These are phyloP conservation scores for Esox niger DNA, from an alignment of 2,113 vertebrate species.

Conservation along the genomic window DNA sequence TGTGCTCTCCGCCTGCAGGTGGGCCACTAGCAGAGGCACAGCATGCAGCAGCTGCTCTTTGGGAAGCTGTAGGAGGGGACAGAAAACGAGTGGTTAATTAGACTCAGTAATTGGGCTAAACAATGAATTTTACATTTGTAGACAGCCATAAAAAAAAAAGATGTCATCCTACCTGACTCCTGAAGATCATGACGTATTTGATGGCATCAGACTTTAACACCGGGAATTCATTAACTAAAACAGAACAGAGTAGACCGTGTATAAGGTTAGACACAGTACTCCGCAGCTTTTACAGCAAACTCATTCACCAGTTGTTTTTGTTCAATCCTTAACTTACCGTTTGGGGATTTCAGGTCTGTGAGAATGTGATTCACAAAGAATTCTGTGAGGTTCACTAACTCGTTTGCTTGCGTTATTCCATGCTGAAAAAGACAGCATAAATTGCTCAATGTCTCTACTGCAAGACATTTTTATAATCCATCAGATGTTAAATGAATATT, in stretches of 20 bases:
- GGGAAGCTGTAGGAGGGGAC: constrained; percentile 78
- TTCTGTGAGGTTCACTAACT: constrained; percentile 93
- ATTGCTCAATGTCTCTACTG: background rate
- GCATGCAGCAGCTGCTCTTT: constrained; percentile 92
- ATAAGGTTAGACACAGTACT: background rate
- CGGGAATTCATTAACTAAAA: constrained; percentile 95
- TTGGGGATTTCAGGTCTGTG: constrained; percentile 88
- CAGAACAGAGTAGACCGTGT: background rate
- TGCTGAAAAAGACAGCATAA: constrained; percentile 73
- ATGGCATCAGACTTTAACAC: constrained; percentile 98
- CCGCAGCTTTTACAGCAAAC: background rate
- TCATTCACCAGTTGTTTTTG: background rate
- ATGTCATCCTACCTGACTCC: constrained; percentile 87
- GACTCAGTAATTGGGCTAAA: background rate
- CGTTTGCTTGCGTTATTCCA: constrained; percentile 98
- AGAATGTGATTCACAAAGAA: constrained; percentile 98
- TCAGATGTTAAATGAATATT: background rate
- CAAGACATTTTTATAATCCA: background rate
- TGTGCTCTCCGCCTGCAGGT: constrained; percentile 92
- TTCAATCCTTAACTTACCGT: constrained; percentile 70
- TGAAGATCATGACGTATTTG: constrained; percentile 99
- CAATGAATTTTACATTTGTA: background rate
- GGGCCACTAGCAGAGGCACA: constrained; percentile 86
- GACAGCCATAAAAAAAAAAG: too few relatives aligned
- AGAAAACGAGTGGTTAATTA: constrained; percentile 7